Base-by-base conservation (phyloP, 2,113 vertebrate genomes). In the Hyla sarda region DNA sequence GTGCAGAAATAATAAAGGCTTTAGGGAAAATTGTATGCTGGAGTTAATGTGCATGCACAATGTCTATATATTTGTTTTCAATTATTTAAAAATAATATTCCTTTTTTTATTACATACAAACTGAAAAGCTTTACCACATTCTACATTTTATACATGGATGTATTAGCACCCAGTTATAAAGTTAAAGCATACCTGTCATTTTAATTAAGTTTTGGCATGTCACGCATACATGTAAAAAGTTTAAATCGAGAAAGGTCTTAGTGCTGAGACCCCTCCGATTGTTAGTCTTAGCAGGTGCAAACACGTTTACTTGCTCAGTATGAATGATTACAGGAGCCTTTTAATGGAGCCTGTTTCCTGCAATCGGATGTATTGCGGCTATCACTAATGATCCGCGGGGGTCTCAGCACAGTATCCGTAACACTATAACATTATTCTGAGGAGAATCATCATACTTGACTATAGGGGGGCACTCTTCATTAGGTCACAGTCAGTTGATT, bases 1-100 rank as follows among this genome's bases (percentile, higher is more conserved):
- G 54, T 48, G 28, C 74, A 54, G 47, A 54, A 75, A 77, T 84
- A 60, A 75, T 84, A 45, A 75, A 75, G 71, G 67, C 34, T 41
- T 69, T 41, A 71, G 41, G 34, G 30, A 41, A 71, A 71, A 71
- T 41, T 41, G 32, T 37, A 11, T 3, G 21, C 6, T 19, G 34
- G 34, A 23, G 32, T 41, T 37, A 71, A 23, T 41, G 67, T 41
- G 34, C 67, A 37, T 41, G 32, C 32, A 4, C 67, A 37, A 71
- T 71, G 65, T 69, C 65, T 69, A 69, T 37, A 69, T 34, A 17
- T 34, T 69, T 34, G 30, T 13, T 34, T 69, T 67, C n/a, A 30
- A 28, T 65, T 65, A 56, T 56, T 3, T n/a, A n/a, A n/a, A 56
- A 56, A 56, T 23, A 56, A 23, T 56, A 62, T 62, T 62, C 11